A percentile compares a stretch with the other conserved stretches of the same genome.
These are phyloP conservation scores for Phymatocera aterrima DNA, from an alignment of 2,888 invertebrate species.

Conservation along the genomic window DNA sequence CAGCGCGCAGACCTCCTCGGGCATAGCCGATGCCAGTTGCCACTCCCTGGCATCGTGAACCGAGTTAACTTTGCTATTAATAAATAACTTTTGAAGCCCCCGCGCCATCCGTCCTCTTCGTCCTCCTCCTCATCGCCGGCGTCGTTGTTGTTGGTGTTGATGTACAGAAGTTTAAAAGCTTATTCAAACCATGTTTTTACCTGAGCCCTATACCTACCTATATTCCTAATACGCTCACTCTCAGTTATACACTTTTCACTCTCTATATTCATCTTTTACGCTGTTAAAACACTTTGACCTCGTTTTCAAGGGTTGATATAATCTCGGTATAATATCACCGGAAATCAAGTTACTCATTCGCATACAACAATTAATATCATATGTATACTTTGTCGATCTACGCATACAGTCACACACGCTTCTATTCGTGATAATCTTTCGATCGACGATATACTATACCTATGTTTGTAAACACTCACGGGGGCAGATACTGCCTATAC, in stretches of 20 bases:
- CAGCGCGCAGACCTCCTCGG: slow-evolving; percentile 66
- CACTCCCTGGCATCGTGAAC: slow-evolving; percentile 55
- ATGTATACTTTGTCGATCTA: neutral
- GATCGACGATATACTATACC: neutral
- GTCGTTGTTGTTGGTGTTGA: neutral
- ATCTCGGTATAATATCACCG: neutral
- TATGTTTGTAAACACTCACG: neutral
- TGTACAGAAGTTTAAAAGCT: slow-evolving; percentile 11
- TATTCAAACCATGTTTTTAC: slow-evolving; percentile 25
- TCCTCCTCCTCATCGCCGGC: no score
- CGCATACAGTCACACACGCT: neutral
- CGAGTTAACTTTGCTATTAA: slow-evolving; percentile 66
- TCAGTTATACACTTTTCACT: slow-evolving; percentile 20
- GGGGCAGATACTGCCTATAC: neutral
- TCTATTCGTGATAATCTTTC: neutral
- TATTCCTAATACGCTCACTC: no score
- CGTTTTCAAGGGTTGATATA: slow-evolving; percentile 8
- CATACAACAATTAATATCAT: neutral
- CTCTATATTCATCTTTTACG: neutral
- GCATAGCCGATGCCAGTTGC: slow-evolving; percentile 53
- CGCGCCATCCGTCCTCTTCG: neutral
- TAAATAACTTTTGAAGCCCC: slow-evolving; percentile 63
- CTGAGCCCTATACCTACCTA: neutral
- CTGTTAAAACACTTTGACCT: neutral
- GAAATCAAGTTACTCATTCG: neutral